Percentiles rank a stretch among this genome's conserved stretches.
Conservation (phyloP, 2,888 invertebrate genomes). For the Trimorus sp. region DNA sequence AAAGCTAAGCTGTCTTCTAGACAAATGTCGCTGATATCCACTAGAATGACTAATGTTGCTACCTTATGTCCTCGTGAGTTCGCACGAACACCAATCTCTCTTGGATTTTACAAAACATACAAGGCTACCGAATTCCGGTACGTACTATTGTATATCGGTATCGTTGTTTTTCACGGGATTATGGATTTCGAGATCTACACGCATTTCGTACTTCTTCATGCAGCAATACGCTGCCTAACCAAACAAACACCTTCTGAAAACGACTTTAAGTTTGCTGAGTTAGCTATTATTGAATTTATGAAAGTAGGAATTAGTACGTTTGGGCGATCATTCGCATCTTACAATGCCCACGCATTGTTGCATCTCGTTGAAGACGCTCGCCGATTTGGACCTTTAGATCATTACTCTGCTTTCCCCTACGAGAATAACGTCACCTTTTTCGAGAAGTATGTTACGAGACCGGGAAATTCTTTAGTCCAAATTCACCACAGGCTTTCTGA, state of each 20-base stretch:
- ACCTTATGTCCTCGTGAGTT: conserved; percentile 19
- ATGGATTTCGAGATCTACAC: neutral
- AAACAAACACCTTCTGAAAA: neutral
- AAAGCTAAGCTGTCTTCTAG: conserved; percentile 8
- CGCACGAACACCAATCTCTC: neutral
- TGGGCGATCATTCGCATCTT: conserved; percentile 2
- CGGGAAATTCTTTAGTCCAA: too few species aligned
- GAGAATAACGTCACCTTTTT: conserved; percentile 20
- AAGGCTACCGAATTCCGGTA: conserved; percentile 19
- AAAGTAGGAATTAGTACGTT: neutral
- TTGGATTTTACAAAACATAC: neutral
- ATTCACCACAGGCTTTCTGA: too few species aligned
- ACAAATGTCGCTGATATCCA: neutral
- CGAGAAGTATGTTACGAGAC: too few species aligned
- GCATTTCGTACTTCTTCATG: conserved; percentile 14
- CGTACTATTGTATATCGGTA: conserved; percentile 5
- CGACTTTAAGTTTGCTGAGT: conserved; percentile 5
- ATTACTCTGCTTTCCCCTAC: conserved; percentile 20
- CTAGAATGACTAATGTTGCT: neutral
- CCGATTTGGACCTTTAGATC: too few species aligned
- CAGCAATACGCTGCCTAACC: neutral
- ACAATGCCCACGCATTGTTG: neutral
- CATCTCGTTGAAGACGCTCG: conserved; percentile 22
- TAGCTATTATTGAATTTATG: neutral
- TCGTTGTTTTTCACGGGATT: conserved; percentile 10